phyloP scores from a whole-genome alignment of 2,888 invertebrate species.

The Cataglyphis albicans region DNA sequence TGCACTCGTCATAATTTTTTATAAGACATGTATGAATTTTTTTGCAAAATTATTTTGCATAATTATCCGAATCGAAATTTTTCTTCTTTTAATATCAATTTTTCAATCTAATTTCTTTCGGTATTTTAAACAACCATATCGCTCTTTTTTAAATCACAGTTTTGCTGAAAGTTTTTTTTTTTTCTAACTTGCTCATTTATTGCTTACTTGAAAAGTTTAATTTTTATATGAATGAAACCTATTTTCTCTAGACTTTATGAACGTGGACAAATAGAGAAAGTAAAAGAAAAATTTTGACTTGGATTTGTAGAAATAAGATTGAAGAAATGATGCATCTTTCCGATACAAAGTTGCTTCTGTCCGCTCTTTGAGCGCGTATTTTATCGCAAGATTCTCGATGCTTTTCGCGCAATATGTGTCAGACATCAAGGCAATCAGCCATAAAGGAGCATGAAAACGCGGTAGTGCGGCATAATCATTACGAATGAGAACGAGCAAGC shows the following conservation, averaged over 20 bases:
- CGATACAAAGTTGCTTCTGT: not conserved
- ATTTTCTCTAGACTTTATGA: not conserved
- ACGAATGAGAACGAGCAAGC: conserved; percentile 57
- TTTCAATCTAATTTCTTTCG: not conserved
- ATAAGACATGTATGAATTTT: not conserved
- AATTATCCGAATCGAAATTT: not conserved
- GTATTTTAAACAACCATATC: not conserved
- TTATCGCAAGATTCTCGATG: conserved; percentile 57
- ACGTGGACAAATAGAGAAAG: not conserved
- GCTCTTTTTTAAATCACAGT: not conserved
- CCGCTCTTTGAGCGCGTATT: conserved; percentile 49
- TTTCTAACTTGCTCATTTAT: not conserved
- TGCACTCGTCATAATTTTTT: too few species aligned
- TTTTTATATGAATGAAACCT: not conserved
- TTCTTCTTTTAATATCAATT: not conserved
- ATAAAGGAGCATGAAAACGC: conserved; percentile 61
- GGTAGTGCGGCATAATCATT: conserved; percentile 75
- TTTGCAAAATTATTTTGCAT: not conserved
- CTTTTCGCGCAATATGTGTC: conserved; percentile 67
- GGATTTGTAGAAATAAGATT: not conserved
- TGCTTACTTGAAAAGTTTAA: not conserved
- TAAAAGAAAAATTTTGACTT: not conserved
- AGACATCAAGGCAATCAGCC: conserved; percentile 66
- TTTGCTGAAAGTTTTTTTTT: not conserved
- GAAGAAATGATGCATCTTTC: not conserved